Percentiles rank a stretch among this genome's conserved stretches.
These are phyloP conservation scores for Homarus gammarus DNA, from an alignment of 2,888 invertebrate species.

Conservation along the genomic window DNA sequence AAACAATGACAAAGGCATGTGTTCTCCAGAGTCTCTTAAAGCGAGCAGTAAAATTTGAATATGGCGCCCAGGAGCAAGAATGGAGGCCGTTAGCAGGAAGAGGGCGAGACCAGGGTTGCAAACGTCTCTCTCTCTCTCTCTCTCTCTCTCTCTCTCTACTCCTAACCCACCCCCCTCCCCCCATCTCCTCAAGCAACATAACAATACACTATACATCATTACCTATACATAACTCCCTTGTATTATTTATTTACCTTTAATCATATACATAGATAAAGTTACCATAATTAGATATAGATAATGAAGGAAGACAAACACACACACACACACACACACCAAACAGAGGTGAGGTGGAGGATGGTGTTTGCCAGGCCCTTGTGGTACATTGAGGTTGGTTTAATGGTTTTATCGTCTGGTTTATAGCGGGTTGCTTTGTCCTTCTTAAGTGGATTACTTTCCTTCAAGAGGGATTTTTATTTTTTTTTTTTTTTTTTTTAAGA, in stretches of 20 bases:
- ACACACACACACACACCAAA: no score
- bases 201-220: no score
- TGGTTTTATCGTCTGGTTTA: constrained; percentile 35
- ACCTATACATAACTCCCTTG: no score
- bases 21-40: constrained; percentile 47
- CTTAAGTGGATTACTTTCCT: constrained; percentile 58
- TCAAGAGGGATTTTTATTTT: constrained; percentile 41
- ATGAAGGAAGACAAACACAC: no score
- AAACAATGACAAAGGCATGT: constrained; percentile 59
- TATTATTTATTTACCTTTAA: no score
- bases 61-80: constrained; percentile 59
- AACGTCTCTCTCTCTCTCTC: no score
- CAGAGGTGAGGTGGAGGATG: no score
- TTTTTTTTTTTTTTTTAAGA: constrained; percentile 45
- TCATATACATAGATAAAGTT: no score
- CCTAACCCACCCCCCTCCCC: no score
- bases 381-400: constrained; percentile 7
- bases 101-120: constrained; percentile 46
- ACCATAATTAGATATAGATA: no score
- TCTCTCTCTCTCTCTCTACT: no score
- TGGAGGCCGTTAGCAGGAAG: constrained; percentile 45
- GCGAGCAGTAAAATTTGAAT: constrained; percentile 60
- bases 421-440: constrained; percentile 39
- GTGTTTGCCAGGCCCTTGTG: not conserved
- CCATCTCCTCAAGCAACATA: no score